Evolutionary conservation across 2,888 invertebrate genomes (phyloP).

Genomic region (Brenthis hecate): DNA sequence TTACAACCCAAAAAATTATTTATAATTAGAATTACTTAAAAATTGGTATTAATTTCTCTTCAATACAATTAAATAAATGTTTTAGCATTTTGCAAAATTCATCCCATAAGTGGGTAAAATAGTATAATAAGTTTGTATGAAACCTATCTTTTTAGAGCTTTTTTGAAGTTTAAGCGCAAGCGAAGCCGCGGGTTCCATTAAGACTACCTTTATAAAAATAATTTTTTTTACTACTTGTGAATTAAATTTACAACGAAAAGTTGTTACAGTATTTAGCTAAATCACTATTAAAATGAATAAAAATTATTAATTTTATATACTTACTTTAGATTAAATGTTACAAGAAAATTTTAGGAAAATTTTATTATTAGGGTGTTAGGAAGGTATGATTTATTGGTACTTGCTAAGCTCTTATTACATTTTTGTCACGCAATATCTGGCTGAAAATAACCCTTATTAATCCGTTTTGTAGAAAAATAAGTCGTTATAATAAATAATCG

Average conservation of each 20-base stretch:
- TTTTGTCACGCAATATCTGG: conserved; percentile 35
- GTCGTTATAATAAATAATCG: background rate
- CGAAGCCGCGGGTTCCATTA: too few relatives aligned
- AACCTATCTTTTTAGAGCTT: too few relatives aligned
- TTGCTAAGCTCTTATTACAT: conserved; percentile 26
- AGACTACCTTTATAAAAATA: too few relatives aligned
- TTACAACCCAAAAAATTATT: too few relatives aligned
- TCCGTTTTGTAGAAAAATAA: conserved; percentile 2
- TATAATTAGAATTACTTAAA: too few relatives aligned
- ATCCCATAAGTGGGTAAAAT: too few relatives aligned
- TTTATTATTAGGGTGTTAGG: conserved; percentile 28
- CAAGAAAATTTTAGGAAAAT: conserved; percentile 13
- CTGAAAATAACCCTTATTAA: conserved; percentile 18
- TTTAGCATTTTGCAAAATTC: too few relatives aligned
- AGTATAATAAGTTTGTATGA: too few relatives aligned
- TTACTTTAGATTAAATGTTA: conserved; percentile 11
- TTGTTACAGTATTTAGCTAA: background rate
- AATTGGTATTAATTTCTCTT: too few relatives aligned
- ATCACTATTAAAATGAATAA: background rate
- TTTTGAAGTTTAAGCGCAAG: too few relatives aligned
- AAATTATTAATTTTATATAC: background rate
- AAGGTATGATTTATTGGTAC: conserved; percentile 32
- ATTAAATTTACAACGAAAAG: background rate
- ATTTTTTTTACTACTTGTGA: background rate
- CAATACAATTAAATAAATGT: too few relatives aligned